Evolutionary conservation across 2,888 invertebrate species (phyloP).

Genomic region (Bimastos eiseni): DNA sequence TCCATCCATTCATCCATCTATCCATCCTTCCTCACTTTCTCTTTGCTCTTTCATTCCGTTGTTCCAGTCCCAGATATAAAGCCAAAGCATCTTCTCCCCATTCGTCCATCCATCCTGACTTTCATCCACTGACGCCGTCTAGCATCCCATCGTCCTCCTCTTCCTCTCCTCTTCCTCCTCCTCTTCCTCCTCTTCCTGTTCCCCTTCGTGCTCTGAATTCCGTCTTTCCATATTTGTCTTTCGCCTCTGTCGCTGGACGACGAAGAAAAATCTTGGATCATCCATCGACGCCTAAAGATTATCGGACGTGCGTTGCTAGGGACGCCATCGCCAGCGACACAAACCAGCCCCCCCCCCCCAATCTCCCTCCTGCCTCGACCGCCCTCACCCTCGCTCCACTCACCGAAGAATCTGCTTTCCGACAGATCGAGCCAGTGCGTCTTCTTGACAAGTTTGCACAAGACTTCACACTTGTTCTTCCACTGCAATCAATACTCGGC

Average conservation of each 20-base stretch:
- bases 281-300: slow-evolving; percentile 13
- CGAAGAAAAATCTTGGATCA: slow-evolving; percentile 6
- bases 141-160: neutral
- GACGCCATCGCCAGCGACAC: neutral
- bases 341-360: neutral
- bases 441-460: slow-evolving; percentile 1
- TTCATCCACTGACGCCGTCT: neutral
- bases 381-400: neutral
- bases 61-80: neutral
- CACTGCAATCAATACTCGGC: neutral
- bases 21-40: neutral
- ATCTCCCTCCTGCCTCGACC: neutral
- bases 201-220: slow-evolving; percentile 6
- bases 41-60: neutral
- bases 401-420: neutral
- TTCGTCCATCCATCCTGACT: neutral
- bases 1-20: neutral
- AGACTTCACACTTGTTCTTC: neutral
- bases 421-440: neutral
- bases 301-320: slow-evolving; percentile 13
- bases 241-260: neutral
- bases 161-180: neutral
- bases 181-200: slow-evolving; percentile 1
- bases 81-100: neutral
- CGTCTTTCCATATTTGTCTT: neutral